A percentile compares a stretch with the other conserved stretches of the same genome.
phyloP scores from a whole-genome alignment of 2,797 vertebrate species.

The Siniperca undulata region DNA sequence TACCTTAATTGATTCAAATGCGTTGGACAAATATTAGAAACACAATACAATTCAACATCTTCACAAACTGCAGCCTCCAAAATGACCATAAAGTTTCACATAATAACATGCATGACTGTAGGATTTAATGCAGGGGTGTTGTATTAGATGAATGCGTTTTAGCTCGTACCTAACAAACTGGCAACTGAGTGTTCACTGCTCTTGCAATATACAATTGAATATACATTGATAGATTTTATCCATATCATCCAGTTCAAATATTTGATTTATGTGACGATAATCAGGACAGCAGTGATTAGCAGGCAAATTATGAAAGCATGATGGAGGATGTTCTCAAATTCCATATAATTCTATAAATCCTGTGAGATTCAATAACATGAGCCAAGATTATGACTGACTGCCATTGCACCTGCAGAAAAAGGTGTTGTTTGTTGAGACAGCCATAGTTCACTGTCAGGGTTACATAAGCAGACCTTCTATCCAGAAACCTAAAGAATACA shows the following conservation, averaged over 20 bases:
- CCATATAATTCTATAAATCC: slow-evolving; percentile 13
- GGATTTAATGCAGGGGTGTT: not conserved
- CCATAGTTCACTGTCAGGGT: slow-evolving; percentile 23
- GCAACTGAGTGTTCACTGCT: not conserved
- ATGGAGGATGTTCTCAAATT: slow-evolving; percentile 14
- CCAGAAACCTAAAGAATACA: slow-evolving; percentile 23
- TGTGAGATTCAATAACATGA: slow-evolving; percentile 41
- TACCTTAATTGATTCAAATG: slow-evolving; percentile 1
- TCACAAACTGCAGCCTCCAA: slow-evolving; percentile 1
- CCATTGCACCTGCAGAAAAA: slow-evolving; percentile 32
- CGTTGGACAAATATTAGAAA: not conserved
- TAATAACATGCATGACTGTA: not conserved
- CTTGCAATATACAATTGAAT: not conserved
- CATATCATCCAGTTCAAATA: not conserved
- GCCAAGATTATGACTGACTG: slow-evolving; percentile 5
- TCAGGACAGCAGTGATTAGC: slow-evolving; percentile 25
- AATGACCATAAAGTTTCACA: slow-evolving; percentile 1
- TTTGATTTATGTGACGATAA: not conserved
- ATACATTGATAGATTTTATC: slow-evolving; percentile 8
- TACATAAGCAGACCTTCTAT: slow-evolving; percentile 10
- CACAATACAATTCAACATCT: slow-evolving; percentile 3
- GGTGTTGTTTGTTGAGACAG: slow-evolving; percentile 24
- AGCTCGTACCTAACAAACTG: not conserved
- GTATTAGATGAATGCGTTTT: not conserved
- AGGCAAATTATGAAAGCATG: not conserved